Base-by-base conservation (phyloP, 2,888 invertebrate genomes). In the Drosophila sordidapex region DNA sequence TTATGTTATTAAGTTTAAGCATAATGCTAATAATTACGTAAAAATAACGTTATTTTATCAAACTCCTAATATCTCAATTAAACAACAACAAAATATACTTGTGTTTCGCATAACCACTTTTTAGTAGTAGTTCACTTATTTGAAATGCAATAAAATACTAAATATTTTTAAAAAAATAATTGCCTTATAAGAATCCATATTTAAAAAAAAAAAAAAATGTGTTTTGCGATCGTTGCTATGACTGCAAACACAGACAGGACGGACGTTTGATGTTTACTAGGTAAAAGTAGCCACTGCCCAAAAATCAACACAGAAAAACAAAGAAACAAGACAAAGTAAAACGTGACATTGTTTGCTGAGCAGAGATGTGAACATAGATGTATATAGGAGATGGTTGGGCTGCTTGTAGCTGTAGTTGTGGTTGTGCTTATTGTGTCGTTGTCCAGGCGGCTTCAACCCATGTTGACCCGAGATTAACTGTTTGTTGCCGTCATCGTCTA, bases 361-460 rank as follows among this genome's bases (percentile, higher is more conserved):
- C 27, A 31, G 11, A 31, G 29, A 10, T 11, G 36, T 36, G 36
- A 36, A 36, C 36, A 7, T 15, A 7, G 36, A 36, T 21, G 21
- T 31, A 31, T 31, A 10, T 31, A 13, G 29, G 13, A 8, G n/a
- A 18, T 43, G n/a, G 48, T 21, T 29, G 57, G 27, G 58, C 40
- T 59, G 38, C 25, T 40, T 21, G 43, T 33, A 15, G 52, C 18
- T 51, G 29, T 18, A 35, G 36, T 59, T 35, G 51, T 67, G 46
- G 80, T 66, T 56, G 70, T 68, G 54, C 48, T 31, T 64, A 63
- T 77, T 74, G 69, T 74, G 69, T 64, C 43, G 64, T 82, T 73
- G 86, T 76, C 75, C 77, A 81, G 75, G 71, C 78, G 70, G 76
- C 81, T 83, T 84, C 81, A 84, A 84, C 83, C 89, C 79, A 74